Percentiles rank a stretch among this genome's conserved stretches.
Conservation (phyloP, 2,113 vertebrate genomes). For the Scophthalmus maximus region DNA sequence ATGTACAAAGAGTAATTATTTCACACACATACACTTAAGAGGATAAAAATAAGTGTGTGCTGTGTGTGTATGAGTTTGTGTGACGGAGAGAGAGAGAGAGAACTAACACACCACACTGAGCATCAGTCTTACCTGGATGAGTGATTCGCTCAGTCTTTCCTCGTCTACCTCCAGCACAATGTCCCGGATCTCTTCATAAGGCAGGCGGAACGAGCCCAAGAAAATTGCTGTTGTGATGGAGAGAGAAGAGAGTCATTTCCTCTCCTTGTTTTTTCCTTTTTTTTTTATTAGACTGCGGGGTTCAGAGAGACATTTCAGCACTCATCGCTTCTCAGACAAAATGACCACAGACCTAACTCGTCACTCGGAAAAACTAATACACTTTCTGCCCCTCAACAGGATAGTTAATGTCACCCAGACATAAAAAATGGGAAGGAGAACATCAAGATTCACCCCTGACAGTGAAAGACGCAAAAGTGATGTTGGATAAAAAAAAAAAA, state of each 20-base stretch:
- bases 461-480: not conserved
- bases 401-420: conserved; percentile 47
- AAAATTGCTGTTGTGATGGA: conserved; percentile 92
- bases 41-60: conserved; percentile 20
- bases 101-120: conserved; percentile 41
- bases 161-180: conserved; percentile 94
- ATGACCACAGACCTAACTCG: conserved; percentile 69
- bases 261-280: conserved; percentile 35
- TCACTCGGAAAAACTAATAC: conserved; percentile 64
- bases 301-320: conserved; percentile 67
- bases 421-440: conserved; percentile 29
- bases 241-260: conserved; percentile 77
- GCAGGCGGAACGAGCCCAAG: conserved; percentile 95
- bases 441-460: conserved; percentile 25
- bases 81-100: conserved; percentile 6
- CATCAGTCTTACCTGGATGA: conserved; percentile 92
- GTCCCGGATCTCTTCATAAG: conserved; percentile 96
- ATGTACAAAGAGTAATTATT: not conserved
- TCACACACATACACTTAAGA: not conserved
- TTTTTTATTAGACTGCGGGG: conserved; percentile 62
- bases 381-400: conserved; percentile 37
- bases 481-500: too few species aligned
- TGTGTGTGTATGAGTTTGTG: not conserved
- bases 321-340: conserved; percentile 64
- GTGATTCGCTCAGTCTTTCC: conserved; percentile 91